phyloP scores from a whole-genome alignment of 2,113 vertebrate genomes.

The Fulmarus glacialis region DNA sequence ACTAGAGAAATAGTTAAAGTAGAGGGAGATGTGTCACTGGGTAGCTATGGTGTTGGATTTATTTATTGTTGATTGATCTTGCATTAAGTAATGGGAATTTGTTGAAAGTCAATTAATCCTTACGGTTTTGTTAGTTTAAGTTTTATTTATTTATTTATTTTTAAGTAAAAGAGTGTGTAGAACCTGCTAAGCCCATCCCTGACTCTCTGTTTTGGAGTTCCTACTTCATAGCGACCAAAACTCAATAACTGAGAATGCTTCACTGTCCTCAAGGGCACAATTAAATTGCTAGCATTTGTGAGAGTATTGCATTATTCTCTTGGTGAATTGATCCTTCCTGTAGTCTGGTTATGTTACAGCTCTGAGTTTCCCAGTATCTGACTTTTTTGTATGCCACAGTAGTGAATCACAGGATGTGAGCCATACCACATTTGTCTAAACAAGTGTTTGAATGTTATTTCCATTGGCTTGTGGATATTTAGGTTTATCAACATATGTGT shows the following conservation, averaged over 20 bases:
- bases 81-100: neutral
- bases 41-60: neutral
- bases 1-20: neutral
- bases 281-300: neutral
- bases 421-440: neutral
- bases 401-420: neutral
- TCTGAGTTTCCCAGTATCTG: neutral
- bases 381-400: neutral
- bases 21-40: neutral
- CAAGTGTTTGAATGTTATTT: neutral
- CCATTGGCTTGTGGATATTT: neutral
- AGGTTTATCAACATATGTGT: neutral
- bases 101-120: neutral
- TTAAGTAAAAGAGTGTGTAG: neutral
- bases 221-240: neutral
- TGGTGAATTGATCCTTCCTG: neutral
- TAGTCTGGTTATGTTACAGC: neutral
- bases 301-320: neutral
- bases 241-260: neutral
- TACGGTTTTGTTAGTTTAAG: neutral
- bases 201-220: neutral
- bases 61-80: neutral
- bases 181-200: neutral
- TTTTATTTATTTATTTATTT: neutral
- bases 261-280: neutral